A percentile compares a stretch with the other conserved stretches of the same genome.
These are phyloP conservation scores for Pollicipes pollicipes DNA, from an alignment of 1,140 invertebrate species.

Conservation along the genomic window DNA sequence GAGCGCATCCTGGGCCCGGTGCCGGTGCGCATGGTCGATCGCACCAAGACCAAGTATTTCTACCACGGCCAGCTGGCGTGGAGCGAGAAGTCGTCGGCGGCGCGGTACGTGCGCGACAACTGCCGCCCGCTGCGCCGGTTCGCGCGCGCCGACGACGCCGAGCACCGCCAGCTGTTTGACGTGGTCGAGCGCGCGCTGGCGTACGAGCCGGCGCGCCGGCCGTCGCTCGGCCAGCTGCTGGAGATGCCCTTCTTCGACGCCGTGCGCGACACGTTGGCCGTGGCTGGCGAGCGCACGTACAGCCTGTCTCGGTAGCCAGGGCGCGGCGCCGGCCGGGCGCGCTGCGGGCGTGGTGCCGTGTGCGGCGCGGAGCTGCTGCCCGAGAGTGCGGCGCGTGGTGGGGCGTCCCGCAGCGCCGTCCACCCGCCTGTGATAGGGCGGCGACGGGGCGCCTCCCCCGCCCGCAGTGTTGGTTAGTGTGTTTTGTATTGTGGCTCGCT, in stretches of 20 bases:
- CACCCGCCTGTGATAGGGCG: too few relatives aligned
- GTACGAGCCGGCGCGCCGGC: neutral
- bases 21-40: constrained; percentile 77
- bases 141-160: neutral
- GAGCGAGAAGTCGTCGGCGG: constrained; percentile 84
- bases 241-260: neutral
- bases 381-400: too few relatives aligned
- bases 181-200: neutral
- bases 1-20: constrained; percentile 90
- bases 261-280: neutral
- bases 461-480: neutral
- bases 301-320: neutral
- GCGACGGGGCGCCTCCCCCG: too few relatives aligned
- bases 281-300: neutral
- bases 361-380: too few relatives aligned
- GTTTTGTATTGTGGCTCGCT: neutral
- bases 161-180: neutral
- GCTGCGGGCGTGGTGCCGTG: neutral
- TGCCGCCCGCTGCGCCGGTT: constrained; percentile 65
- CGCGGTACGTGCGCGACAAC: constrained; percentile 92
- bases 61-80: constrained; percentile 85
- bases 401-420: too few relatives aligned
- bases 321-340: too few relatives aligned
- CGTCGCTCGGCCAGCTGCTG: neutral
- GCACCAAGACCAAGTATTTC: constrained; percentile 95